These are phyloP conservation scores for Phoeniculus purpureus DNA, from an alignment of 2,797 vertebrate species.

Conservation along the genomic window DNA sequence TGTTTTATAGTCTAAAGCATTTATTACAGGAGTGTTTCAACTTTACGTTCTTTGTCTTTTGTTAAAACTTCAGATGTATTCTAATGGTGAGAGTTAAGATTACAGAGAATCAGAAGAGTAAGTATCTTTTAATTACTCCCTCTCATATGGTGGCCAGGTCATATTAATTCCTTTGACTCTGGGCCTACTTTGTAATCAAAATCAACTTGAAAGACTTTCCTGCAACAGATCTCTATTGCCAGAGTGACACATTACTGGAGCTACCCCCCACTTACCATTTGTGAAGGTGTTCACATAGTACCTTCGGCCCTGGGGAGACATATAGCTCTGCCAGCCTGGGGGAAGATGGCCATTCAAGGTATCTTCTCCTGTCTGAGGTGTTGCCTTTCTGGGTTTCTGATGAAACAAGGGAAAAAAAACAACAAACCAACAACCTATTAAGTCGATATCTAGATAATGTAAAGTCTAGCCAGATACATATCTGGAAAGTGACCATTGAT, in stretches of 20 bases:
- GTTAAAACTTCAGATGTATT: background rate
- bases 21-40: background rate
- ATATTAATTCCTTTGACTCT: background rate
- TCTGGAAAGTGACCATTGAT: background rate
- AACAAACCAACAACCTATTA: background rate
- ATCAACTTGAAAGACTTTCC: background rate
- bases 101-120: background rate
- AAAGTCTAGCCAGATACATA: background rate
- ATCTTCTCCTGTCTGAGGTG: constrained; percentile 87
- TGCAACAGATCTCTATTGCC: background rate
- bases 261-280: constrained; percentile 84
- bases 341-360: constrained; percentile 83
- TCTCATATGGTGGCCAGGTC: background rate
- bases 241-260: background rate
- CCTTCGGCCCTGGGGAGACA: constrained; percentile 92
- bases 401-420: background rate
- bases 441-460: background rate
- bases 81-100: background rate
- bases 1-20: background rate
- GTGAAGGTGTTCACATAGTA: constrained; percentile 96
- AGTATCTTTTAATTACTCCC: background rate
- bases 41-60: background rate
- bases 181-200: background rate
- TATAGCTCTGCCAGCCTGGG: constrained; percentile 93
- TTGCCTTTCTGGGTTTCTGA: constrained; percentile 89